Conservation (phyloP, 2,888 invertebrate species). For the Eupsilia transversa region DNA sequence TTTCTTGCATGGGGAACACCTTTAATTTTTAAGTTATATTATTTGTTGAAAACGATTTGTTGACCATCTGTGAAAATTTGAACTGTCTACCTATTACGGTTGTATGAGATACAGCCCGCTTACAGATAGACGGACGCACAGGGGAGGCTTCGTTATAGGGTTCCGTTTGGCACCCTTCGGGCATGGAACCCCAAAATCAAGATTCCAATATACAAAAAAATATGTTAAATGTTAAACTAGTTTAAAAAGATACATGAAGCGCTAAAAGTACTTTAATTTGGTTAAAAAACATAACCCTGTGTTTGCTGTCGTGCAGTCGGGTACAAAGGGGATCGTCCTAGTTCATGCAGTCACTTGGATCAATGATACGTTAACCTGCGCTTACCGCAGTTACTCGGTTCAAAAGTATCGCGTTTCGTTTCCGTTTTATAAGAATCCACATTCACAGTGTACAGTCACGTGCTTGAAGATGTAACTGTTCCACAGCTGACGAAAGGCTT, state of each 20-base stretch:
- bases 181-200: no score
- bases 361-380: constrained; percentile 51
- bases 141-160: no score
- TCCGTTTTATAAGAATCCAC: constrained; percentile 26
- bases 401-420: constrained; percentile 45
- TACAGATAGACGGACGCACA: no score
- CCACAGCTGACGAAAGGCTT: no score
- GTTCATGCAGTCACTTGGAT: constrained; percentile 26
- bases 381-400: constrained; percentile 23
- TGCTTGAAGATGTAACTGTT: not conserved
- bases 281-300: not conserved
- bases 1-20: no score
- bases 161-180: no score
- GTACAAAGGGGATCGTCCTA: constrained; percentile 3
- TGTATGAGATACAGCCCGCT: no score
- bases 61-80: no score
- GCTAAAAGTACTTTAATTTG: not conserved
- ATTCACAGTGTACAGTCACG: constrained; percentile 1
- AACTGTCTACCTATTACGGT: no score
- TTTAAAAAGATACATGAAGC: not conserved
- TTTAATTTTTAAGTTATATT: no score
- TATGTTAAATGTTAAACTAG: not conserved
- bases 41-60: no score
- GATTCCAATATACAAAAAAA: no score
- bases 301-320: not conserved